A percentile compares a stretch with the other conserved stretches of the same genome.
Evolutionary conservation across 2,797 vertebrate genomes (phyloP).

Genomic region (Ambastaia sidthimunki): DNA sequence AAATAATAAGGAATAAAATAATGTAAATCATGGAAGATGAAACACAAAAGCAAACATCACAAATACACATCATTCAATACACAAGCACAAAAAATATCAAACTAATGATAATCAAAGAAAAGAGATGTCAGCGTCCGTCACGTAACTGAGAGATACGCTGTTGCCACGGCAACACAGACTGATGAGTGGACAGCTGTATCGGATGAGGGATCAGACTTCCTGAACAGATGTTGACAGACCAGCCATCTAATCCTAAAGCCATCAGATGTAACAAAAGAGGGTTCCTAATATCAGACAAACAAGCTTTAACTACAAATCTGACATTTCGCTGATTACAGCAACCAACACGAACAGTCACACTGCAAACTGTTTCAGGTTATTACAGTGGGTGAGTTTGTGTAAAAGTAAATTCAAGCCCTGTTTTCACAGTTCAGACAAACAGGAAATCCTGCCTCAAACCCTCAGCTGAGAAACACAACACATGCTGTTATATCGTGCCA

Average conservation of each 20-base stretch:
- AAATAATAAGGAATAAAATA: slow-evolving; percentile 60
- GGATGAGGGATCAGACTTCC: slow-evolving; percentile 52
- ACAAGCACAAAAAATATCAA: slow-evolving; percentile 45
- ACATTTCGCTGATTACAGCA: slow-evolving; percentile 3
- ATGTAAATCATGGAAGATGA: slow-evolving; percentile 59
- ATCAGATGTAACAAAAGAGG: slow-evolving; percentile 33
- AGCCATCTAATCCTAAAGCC: slow-evolving; percentile 41
- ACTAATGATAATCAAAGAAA: slow-evolving; percentile 47
- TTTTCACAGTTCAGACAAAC: too few species aligned
- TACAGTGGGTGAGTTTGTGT: background rate
- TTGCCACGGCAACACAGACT: slow-evolving; percentile 59
- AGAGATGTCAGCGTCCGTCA: too few species aligned
- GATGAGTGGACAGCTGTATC: slow-evolving; percentile 52
- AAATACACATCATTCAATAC: background rate
- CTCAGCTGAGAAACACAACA: too few species aligned
- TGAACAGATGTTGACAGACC: slow-evolving; percentile 51
- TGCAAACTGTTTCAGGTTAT: background rate
- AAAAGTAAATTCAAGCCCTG: too few species aligned
- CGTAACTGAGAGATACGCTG: slow-evolving; percentile 60
- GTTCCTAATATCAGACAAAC: slow-evolving; percentile 34
- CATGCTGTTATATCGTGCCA: too few species aligned
- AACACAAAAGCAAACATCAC: slow-evolving; percentile 21
- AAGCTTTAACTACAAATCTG: slow-evolving; percentile 35
- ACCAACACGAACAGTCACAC: background rate
- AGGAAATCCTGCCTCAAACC: too few species aligned